Evolutionary conservation across 2,113 vertebrate species (phyloP).

Genomic region (Rhinopomastus cyanomelas): DNA sequence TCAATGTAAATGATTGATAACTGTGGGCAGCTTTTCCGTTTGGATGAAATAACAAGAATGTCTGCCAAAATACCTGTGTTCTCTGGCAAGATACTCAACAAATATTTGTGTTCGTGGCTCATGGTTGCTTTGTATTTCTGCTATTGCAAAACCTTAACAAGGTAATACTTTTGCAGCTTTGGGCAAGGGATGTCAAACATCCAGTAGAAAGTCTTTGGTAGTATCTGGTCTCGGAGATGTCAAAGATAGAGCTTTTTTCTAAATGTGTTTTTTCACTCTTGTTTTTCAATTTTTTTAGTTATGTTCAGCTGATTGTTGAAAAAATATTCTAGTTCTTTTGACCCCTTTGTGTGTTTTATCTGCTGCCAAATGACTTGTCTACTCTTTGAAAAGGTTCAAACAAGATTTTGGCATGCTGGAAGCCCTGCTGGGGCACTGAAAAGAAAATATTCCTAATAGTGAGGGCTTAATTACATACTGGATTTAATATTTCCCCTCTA

Average conservation of each 20-base stretch:
- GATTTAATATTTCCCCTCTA: neutral
- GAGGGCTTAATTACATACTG: constrained; percentile 29
- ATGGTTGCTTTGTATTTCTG: neutral
- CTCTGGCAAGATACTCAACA: neutral
- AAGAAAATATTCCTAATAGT: constrained; percentile 37
- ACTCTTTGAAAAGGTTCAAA: neutral
- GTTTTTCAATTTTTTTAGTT: neutral
- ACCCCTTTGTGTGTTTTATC: neutral
- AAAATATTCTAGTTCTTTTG: neutral
- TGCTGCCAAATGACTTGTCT: constrained; percentile 29
- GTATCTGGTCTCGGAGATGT: neutral
- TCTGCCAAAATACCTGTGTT: neutral
- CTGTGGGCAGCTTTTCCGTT: neutral
- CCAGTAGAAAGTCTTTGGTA: neutral
- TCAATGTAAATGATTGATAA: neutral
- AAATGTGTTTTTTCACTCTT: neutral
- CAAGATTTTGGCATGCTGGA: constrained; percentile 2
- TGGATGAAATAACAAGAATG: neutral
- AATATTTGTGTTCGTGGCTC: neutral
- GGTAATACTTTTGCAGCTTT: neutral
- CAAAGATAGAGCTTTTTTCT: neutral
- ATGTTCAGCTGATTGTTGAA: neutral
- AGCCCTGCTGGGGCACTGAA: neutral
- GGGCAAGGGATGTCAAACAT: neutral
- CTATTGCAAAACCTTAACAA: neutral